A percentile compares a stretch with the other conserved stretches of the same genome.
These are phyloP conservation scores for Polyboroides typus DNA, from an alignment of 2,797 vertebrate genomes.

Conservation along the genomic window DNA sequence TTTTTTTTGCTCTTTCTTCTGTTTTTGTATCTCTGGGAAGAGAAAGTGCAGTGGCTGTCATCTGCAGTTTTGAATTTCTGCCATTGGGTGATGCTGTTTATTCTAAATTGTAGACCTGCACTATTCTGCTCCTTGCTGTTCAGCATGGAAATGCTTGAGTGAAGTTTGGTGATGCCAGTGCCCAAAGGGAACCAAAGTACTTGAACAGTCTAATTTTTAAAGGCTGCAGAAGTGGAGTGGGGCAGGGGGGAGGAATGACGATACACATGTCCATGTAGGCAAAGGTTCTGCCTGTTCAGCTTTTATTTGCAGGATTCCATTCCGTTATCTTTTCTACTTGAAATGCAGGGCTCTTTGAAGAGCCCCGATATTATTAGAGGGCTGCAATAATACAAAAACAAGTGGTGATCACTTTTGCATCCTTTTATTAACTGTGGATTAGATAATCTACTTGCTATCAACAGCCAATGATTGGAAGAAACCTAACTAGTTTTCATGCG, in stretches of 20 bases:
- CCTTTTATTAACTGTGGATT: neutral
- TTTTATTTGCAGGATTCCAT: neutral
- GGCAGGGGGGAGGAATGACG: neutral
- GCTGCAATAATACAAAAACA: neutral
- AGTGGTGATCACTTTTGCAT: neutral
- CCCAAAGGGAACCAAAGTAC: neutral
- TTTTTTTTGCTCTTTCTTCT: neutral
- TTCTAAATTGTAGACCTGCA: neutral
- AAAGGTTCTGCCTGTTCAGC: neutral
- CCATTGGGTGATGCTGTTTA: conserved; percentile 46
- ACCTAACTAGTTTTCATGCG: neutral
- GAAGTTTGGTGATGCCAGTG: neutral
- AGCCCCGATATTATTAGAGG: neutral
- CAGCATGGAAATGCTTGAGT: neutral
- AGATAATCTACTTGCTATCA: neutral
- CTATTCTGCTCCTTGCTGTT: neutral
- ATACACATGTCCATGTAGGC: neutral
- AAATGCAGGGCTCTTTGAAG: neutral
- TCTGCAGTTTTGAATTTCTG: conserved; percentile 9
- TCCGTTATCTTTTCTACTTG: neutral
- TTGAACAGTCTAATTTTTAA: neutral
- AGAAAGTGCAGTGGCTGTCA: neutral
- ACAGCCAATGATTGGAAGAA: neutral
- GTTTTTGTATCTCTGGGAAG: neutral
- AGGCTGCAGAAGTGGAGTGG: fast-evolving